phyloP scores from a whole-genome alignment of 2,888 invertebrate genomes.

The Limnephilus marmoratus region DNA sequence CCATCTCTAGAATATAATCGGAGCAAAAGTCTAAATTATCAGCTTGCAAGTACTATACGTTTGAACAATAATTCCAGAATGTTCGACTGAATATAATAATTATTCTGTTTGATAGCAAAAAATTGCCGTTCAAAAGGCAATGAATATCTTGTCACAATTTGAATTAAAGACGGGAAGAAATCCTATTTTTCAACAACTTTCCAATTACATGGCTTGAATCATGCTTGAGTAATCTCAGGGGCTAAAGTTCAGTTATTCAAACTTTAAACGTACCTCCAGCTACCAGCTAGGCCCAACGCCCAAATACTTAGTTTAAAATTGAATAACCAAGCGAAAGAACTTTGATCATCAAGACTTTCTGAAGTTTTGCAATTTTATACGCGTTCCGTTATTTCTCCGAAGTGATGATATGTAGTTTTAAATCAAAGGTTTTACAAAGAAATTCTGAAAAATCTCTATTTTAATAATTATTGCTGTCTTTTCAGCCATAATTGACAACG shows the following conservation, averaged over 20 bases:
- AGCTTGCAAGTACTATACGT: background rate
- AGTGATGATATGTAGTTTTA: background rate
- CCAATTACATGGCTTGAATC: background rate
- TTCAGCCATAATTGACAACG: background rate
- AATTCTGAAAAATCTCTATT: background rate
- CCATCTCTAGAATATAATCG: background rate
- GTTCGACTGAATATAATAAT: background rate
- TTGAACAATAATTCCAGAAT: background rate
- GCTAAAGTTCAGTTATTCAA: background rate
- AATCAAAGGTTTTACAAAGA: background rate
- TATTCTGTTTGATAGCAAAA: background rate
- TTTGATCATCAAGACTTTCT: background rate
- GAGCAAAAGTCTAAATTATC: background rate
- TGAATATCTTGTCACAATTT: background rate
- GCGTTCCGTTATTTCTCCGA: background rate
- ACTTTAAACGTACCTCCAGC: background rate
- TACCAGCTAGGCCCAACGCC: background rate
- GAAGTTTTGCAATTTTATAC: background rate
- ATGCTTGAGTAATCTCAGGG: background rate
- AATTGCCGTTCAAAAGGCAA: background rate
- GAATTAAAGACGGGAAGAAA: background rate
- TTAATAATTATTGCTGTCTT: background rate
- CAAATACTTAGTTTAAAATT: background rate
- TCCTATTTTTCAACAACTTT: constrained; percentile 2
- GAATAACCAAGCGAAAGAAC: background rate